These are phyloP conservation scores for Cryptotis parvus DNA, from an alignment of 2,113 vertebrate genomes.

Conservation along the genomic window DNA sequence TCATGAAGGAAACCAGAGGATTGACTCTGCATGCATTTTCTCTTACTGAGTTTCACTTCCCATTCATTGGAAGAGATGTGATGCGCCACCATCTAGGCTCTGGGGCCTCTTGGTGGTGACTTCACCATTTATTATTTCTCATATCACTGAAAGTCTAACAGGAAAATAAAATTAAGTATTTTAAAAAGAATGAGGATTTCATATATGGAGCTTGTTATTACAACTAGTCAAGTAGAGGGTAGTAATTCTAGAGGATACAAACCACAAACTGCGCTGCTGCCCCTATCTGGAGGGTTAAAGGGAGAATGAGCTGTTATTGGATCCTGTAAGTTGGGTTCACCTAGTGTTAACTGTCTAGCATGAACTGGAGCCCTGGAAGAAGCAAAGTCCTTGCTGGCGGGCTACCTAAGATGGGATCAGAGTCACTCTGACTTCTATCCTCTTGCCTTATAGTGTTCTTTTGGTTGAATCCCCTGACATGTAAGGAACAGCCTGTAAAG, in stretches of 20 bases:
- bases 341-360: no score
- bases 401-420: background rate
- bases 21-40: background rate
- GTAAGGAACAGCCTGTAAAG: background rate
- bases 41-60: background rate
- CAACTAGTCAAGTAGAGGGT: background rate
- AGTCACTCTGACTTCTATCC: background rate
- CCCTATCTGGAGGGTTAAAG: background rate
- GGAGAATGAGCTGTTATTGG: background rate
- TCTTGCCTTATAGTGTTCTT: background rate
- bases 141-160: background rate
- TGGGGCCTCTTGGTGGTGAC: background rate
- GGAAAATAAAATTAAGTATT: background rate
- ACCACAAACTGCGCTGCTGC: background rate
- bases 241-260: background rate
- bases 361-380: background rate
- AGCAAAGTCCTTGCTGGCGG: background rate
- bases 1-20: background rate
- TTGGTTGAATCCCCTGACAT: background rate
- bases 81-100: background rate
- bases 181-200: conserved; percentile 1
- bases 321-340: background rate
- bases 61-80: background rate
- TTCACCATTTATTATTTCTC: conserved; percentile 1
- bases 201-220: background rate